Evolutionary conservation across 2,113 vertebrate species (phyloP).

Genomic region (Reinhardtius hippoglossoides): DNA sequence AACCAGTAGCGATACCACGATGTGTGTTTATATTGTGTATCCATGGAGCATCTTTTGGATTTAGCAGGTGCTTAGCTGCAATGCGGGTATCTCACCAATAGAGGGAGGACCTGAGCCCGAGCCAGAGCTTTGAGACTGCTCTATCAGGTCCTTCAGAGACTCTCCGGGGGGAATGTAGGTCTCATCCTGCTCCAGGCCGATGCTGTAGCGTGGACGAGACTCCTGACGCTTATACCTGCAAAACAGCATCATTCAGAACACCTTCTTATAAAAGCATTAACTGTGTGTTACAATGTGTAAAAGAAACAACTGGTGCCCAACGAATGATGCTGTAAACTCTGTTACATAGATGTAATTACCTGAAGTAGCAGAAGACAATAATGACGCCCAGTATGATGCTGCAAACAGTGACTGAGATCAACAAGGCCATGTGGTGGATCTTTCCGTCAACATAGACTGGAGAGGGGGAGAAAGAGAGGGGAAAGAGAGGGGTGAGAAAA

Average conservation of each 20-base stretch:
- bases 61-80: slow-evolving; percentile 23
- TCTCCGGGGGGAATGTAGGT: slow-evolving; percentile 93
- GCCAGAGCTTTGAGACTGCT: slow-evolving; percentile 97
- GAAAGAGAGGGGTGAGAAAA: neutral
- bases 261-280: neutral
- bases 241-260: slow-evolving; percentile 1
- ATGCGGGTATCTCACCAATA: slow-evolving; percentile 87
- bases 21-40: neutral
- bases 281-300: neutral
- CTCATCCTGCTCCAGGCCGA: slow-evolving; percentile 94
- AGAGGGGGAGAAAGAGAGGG: neutral
- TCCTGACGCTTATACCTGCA: slow-evolving; percentile 92
- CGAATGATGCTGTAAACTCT: neutral
- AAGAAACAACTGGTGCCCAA: neutral
- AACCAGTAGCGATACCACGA: neutral
- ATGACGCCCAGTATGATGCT: slow-evolving; percentile 89
- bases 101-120: slow-evolving; percentile 98
- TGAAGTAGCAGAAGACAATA: slow-evolving; percentile 94
- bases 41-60: neutral
- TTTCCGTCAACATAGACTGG: slow-evolving; percentile 90
- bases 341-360: slow-evolving; percentile 78
- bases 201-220: slow-evolving; percentile 90
- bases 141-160: slow-evolving; percentile 94
- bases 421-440: slow-evolving; percentile 90
- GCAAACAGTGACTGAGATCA: slow-evolving; percentile 91